Evolutionary conservation across 1,140 invertebrate species (phyloP).

Genomic region (Ylistrum balloti): DNA sequence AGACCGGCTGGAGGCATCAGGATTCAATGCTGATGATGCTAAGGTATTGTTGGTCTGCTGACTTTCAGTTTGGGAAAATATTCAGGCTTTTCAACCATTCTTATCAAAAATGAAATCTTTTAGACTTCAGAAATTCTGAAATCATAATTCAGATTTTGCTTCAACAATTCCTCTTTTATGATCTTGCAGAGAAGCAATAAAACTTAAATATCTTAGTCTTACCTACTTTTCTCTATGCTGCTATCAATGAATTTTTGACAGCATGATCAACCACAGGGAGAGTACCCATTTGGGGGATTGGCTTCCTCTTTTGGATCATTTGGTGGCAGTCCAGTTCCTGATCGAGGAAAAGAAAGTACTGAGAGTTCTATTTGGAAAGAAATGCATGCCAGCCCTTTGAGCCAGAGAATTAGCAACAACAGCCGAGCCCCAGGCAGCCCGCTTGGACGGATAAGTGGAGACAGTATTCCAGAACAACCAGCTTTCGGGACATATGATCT

Average conservation of each 20-base stretch:
- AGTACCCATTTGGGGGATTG: conserved; percentile 58
- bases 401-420: conserved; percentile 40
- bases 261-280: neutral
- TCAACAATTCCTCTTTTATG: no score
- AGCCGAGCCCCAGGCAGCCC: conserved; percentile 36
- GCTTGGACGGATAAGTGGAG: neutral
- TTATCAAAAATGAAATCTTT: no score
- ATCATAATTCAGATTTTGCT: no score
- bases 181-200: no score
- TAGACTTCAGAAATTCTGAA: no score
- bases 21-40: conserved; percentile 58
- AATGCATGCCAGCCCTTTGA: conserved; percentile 47
- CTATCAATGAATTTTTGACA: no score
- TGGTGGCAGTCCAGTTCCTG: conserved; percentile 44
- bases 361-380: conserved; percentile 43
- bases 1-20: conserved; percentile 58
- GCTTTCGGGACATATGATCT: neutral
- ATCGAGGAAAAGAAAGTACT: neutral
- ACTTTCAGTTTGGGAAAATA: no score
- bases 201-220: no score
- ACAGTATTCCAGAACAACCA: neutral
- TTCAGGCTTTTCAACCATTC: no score
- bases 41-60: neutral
- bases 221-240: no score
- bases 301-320: conserved; percentile 63